Evolutionary conservation across 2,888 invertebrate species (phyloP).

Genomic region (Coelinius sp.): DNA sequence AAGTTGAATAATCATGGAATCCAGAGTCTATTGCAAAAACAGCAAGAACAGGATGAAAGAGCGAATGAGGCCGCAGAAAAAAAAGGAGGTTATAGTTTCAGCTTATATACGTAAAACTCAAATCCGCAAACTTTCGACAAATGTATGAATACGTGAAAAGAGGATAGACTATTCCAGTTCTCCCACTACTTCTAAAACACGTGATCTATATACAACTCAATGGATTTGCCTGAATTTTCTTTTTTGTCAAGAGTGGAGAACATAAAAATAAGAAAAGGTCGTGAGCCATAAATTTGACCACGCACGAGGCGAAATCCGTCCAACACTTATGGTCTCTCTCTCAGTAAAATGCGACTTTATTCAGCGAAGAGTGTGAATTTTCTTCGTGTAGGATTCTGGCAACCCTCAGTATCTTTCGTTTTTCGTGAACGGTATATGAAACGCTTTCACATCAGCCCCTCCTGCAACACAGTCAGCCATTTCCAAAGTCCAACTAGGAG

Average conservation of each 20-base stretch:
- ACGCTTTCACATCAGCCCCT: not conserved
- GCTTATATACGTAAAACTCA: constrained; percentile 18
- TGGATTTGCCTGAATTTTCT: constrained; percentile 55
- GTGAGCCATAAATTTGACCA: constrained; percentile 7
- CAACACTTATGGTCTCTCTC: constrained; percentile 32
- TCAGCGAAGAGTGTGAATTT: constrained; percentile 42
- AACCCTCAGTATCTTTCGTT: constrained; percentile 22
- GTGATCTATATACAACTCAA: constrained; percentile 54
- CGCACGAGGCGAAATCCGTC: constrained; percentile 47
- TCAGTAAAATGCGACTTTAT: constrained; percentile 55
- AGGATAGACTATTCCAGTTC: not conserved
- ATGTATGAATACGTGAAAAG: not conserved
- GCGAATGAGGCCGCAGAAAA: not conserved
- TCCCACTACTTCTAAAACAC: constrained; percentile 42
- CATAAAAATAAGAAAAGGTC: not conserved
- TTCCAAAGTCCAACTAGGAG: constrained; percentile 42
- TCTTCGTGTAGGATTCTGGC: constrained; percentile 27
- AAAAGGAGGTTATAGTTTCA: not conserved
- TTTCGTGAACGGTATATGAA: not conserved
- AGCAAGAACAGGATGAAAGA: not conserved
- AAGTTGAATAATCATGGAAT: not conserved
- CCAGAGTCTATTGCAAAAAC: not conserved
- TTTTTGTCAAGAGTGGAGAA: constrained; percentile 11
- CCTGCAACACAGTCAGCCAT: constrained; percentile 27
- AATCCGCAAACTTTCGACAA: not conserved